Conservation (phyloP, 1,140 invertebrate genomes). For the Polypedilum vanderplanki region DNA sequence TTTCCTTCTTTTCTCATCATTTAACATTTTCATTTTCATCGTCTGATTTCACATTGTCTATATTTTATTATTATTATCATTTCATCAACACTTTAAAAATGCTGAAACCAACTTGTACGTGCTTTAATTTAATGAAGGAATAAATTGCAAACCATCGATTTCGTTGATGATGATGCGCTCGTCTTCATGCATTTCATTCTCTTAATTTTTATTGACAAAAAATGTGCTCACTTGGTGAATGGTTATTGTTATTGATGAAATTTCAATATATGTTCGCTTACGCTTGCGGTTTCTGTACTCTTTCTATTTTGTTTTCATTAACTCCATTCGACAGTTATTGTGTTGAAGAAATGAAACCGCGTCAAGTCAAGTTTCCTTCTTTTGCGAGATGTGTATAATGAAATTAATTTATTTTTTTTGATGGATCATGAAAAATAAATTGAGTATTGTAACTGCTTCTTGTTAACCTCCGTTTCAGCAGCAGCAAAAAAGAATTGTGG, state of each 20-base stretch:
- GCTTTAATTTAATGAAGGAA: conserved; percentile 19
- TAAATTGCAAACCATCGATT: background rate
- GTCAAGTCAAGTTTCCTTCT: background rate
- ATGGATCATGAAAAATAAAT: conserved; percentile 3
- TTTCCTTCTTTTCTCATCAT: too few relatives aligned
- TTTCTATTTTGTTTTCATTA: background rate
- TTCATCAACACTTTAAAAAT: background rate
- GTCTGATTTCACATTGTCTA: background rate
- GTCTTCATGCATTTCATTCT: background rate
- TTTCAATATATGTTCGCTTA: background rate
- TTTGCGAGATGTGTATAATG: background rate
- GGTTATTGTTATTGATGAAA: conserved; percentile 3
- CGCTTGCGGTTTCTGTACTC: background rate
- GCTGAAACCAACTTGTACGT: background rate
- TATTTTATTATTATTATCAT: conserved; percentile 7
- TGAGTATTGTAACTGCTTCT: conserved; percentile 2
- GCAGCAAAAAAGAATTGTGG: too few relatives aligned
- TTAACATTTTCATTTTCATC: background rate
- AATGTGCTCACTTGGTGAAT: background rate
- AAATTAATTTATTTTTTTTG: background rate
- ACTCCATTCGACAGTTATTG: background rate
- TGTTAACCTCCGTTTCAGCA: background rate
- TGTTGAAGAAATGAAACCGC: background rate
- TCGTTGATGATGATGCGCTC: too few relatives aligned
- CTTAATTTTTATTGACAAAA: conserved; percentile 20